Evolutionary conservation across 1,140 invertebrate genomes (phyloP), one percentile per base, ranked within the genome.

Genomic region (Harpegnathos saltator): DNA sequence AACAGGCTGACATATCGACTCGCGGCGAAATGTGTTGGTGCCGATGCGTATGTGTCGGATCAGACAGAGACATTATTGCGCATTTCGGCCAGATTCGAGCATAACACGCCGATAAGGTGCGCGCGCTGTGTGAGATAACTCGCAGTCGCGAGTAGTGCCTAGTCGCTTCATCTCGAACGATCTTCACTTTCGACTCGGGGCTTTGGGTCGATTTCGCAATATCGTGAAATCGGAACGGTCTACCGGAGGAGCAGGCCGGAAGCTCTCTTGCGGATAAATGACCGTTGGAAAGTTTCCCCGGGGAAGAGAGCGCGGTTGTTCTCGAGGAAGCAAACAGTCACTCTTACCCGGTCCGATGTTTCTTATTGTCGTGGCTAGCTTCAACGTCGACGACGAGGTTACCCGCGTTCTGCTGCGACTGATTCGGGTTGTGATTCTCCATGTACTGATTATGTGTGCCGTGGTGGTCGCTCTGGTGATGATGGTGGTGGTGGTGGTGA

Each of bases 381-480:
- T 94, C 93, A 52, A 93, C 84, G 73, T 94, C 93, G 24, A 93
- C 91, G 38, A 93, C 88, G 69, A 92, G 88, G n/a, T 89, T 85
- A 17, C 91, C 85, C 7, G 84, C 68, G 48, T 44, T 85, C 48
- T 92, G 92, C n/a, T 92, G 92, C 33, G 89, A 90, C 72, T 93
- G 91, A 90, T 93, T 94, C 24, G 92, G 91, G 86, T 93, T 93
- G 68, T 93, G 90, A 92, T 94, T 94, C 65, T 94, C 92, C 84
- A 92, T 68, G 69, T 92, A 93, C 72, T 93, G 91, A 90, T 93
- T 93, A 82, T 93, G 92, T 83, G 90, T 80, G 69, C 61, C 86
- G 73, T 91, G 92, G 66, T 92, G 92, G 84, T 94, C 92, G 69
- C 92, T 91, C n/a, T 92, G 90, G 82, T 90, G 90, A 26, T 74